Conservation (phyloP, 2,113 vertebrate species). For the Butorides virescens region DNA sequence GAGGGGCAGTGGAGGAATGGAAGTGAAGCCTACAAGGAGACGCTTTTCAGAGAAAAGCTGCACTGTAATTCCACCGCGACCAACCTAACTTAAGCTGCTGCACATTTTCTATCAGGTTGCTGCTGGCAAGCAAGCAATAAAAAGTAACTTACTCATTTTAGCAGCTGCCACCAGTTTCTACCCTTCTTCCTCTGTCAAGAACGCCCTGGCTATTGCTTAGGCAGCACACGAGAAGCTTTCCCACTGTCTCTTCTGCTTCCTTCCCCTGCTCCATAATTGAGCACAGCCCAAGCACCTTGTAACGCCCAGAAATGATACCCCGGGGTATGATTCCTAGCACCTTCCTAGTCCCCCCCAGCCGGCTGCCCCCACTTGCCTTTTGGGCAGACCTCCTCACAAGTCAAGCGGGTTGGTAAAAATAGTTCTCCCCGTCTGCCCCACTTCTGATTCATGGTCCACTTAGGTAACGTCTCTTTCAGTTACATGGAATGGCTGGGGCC, state of each 20-base stretch:
- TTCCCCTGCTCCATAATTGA: not conserved
- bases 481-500: conserved; percentile 60
- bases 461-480: conserved; percentile 73
- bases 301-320: not conserved
- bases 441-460: conserved; percentile 71
- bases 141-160: not conserved
- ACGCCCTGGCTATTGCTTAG: not conserved
- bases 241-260: not conserved
- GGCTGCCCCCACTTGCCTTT: not conserved
- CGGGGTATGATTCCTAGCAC: not conserved
- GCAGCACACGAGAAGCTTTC: not conserved
- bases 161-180: not conserved
- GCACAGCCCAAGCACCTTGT: not conserved
- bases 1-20: not conserved
- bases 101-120: not conserved
- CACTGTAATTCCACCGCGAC: not conserved
- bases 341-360: not conserved
- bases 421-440: conserved; percentile 50
- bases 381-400: conserved; percentile 22
- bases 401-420: conserved; percentile 42
- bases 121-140: not conserved
- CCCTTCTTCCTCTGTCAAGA: conserved; percentile 10
- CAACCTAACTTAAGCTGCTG: not conserved
- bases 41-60: not conserved
- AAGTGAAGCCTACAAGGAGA: fast-evolving